Conservation (phyloP, 2,888 invertebrate genomes). For the Scaptomyza parva region DNA sequence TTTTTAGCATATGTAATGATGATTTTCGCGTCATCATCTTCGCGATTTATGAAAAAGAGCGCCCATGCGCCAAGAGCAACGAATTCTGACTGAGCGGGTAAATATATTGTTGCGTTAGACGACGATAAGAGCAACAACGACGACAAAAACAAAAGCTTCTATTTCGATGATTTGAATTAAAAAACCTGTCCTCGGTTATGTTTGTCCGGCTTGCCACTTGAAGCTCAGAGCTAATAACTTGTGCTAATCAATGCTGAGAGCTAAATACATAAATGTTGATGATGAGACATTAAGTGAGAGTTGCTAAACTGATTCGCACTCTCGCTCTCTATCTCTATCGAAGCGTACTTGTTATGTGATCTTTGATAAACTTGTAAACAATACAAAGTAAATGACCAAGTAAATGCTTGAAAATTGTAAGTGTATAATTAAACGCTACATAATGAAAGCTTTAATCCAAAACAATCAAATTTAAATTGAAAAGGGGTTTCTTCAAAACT, state of each 20-base stretch:
- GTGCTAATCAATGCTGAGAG: constrained; percentile 44
- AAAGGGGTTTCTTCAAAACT: no score
- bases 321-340: constrained; percentile 37
- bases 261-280: constrained; percentile 5
- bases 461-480: no score
- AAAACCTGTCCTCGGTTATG: constrained; percentile 53
- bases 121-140: constrained; percentile 33
- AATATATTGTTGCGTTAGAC: constrained; percentile 22
- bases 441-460: no score
- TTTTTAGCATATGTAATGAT: constrained; percentile 18
- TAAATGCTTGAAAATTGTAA: no score
- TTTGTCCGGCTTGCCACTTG: constrained; percentile 15
- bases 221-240: constrained; percentile 6
- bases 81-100: constrained; percentile 63
- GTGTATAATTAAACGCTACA: no score
- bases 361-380: constrained; percentile 31
- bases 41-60: constrained; percentile 4
- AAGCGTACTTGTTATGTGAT: constrained; percentile 28
- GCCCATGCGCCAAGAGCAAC: constrained; percentile 47
- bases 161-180: constrained; percentile 26
- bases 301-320: constrained; percentile 7
- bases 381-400: no score
- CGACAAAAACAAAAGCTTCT: not conserved
- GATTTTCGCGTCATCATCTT: constrained; percentile 46
- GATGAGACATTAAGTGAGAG: constrained; percentile 12